phyloP scores from a whole-genome alignment of 2,113 vertebrate genomes.

The Arvicanthis niloticus region DNA sequence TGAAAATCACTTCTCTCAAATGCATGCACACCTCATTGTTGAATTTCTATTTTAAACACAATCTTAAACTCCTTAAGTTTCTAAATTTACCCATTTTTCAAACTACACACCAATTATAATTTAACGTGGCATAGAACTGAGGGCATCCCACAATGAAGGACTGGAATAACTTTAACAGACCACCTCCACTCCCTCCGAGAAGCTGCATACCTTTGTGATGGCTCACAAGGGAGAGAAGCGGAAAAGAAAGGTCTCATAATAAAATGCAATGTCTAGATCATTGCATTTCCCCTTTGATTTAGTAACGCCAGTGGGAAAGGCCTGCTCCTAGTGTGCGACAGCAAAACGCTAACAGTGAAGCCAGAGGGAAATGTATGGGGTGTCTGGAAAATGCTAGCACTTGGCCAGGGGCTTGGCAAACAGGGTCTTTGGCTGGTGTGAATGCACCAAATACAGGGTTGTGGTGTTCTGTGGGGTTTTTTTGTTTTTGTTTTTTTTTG shows the following conservation, averaged over 20 bases:
- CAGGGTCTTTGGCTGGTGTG: slow-evolving; percentile 4
- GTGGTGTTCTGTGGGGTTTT: neutral
- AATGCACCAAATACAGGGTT: neutral
- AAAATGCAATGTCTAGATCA: slow-evolving; percentile 42
- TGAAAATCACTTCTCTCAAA: neutral
- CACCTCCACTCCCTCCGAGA: slow-evolving; percentile 4
- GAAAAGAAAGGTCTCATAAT: slow-evolving; percentile 28
- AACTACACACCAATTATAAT: neutral
- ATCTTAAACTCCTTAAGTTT: slow-evolving; percentile 17
- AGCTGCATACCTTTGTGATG: neutral
- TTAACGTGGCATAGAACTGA: neutral
- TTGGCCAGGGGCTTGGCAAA: neutral
- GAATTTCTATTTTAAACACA: neutral
- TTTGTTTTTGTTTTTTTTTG: neutral
- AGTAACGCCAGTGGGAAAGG: slow-evolving; percentile 41
- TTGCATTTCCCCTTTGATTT: slow-evolving; percentile 26
- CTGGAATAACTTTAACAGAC: neutral
- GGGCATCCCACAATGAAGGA: neutral
- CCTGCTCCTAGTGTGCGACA: neutral
- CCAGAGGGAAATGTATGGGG: slow-evolving; percentile 49
- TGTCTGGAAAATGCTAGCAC: slow-evolving; percentile 49
- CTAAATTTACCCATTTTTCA: slow-evolving; percentile 32
- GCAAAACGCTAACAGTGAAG: slow-evolving; percentile 37
- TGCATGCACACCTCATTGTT: neutral
- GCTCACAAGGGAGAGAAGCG: slow-evolving; percentile 4